A percentile compares a stretch with the other conserved stretches of the same genome.
Conservation (phyloP, 2,797 vertebrate genomes). For the Trachops cirrhosus region DNA sequence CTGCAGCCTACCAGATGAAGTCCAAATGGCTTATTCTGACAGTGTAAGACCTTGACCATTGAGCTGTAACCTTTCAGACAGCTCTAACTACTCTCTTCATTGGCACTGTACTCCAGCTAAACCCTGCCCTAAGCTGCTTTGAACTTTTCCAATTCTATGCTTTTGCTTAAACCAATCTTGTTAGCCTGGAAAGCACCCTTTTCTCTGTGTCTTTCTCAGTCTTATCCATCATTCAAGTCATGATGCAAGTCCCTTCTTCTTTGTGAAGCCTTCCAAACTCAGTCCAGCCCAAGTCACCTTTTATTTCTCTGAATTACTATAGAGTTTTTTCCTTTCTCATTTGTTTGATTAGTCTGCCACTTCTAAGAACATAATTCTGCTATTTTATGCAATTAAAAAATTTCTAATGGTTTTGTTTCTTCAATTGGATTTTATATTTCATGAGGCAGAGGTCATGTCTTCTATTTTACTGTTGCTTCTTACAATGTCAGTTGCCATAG, state of each 20-base stretch:
- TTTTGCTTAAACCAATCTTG: constrained; percentile 4
- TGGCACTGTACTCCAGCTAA: background rate
- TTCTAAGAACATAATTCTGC: background rate
- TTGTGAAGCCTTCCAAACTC: background rate
- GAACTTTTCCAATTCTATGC: background rate
- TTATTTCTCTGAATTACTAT: constrained; percentile 8
- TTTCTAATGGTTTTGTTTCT: constrained; percentile 15
- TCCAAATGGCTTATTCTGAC: constrained; percentile 38
- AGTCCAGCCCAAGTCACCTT: background rate
- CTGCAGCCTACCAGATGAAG: background rate
- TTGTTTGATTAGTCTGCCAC: background rate
- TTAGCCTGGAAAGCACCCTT: background rate
- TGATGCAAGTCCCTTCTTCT: background rate
- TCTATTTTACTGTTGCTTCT: background rate
- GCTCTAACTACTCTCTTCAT: background rate
- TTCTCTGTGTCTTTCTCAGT: constrained; percentile 12
- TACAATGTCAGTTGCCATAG: background rate
- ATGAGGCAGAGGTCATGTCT: background rate
- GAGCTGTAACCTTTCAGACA: background rate
- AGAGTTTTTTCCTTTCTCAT: background rate
- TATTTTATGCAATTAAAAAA: background rate
- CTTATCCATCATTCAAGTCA: constrained; percentile 38
- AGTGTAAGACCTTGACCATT: background rate
- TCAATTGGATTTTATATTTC: background rate
- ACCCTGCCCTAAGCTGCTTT: background rate